Evolutionary conservation across 2,888 invertebrate genomes (phyloP).

Genomic region (Drosophila greeni): DNA sequence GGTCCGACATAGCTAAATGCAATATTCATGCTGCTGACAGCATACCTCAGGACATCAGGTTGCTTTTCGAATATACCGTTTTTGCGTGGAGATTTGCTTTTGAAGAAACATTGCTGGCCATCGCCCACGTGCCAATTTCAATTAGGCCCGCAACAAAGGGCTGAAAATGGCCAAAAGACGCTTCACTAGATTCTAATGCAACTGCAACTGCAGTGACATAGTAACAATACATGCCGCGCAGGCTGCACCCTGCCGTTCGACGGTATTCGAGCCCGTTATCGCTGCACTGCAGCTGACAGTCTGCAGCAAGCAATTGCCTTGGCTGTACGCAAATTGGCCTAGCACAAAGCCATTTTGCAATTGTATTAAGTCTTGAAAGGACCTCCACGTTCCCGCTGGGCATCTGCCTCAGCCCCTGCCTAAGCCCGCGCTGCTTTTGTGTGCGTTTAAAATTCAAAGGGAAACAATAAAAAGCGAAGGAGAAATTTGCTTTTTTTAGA

Average conservation of each 20-base stretch:
- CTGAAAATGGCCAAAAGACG: slow-evolving; percentile 4
- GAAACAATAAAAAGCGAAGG: slow-evolving; percentile 22
- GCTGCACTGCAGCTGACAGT: slow-evolving; percentile 62
- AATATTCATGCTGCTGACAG: slow-evolving; percentile 44
- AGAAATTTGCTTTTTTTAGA: slow-evolving; percentile 44
- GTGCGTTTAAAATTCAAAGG: slow-evolving; percentile 58
- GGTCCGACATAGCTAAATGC: slow-evolving; percentile 43
- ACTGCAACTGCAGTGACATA: slow-evolving; percentile 10
- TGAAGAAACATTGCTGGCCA: background rate
- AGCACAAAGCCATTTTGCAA: slow-evolving; percentile 67
- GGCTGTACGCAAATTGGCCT: slow-evolving; percentile 51
- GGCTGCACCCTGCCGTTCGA: slow-evolving; percentile 3
- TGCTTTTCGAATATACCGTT: slow-evolving; percentile 13
- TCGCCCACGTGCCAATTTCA: slow-evolving; percentile 20
- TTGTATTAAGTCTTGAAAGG: slow-evolving; percentile 67
- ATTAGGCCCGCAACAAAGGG: slow-evolving; percentile 17
- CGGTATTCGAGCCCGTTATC: slow-evolving; percentile 48
- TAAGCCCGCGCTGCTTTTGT: slow-evolving; percentile 28
- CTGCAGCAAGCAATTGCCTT: slow-evolving; percentile 52
- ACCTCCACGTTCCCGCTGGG: slow-evolving; percentile 30
- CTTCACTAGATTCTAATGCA: slow-evolving; percentile 21
- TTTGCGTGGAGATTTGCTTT: background rate
- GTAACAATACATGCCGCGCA: slow-evolving; percentile 3
- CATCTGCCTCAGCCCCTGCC: background rate
- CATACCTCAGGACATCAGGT: slow-evolving; percentile 32